These are phyloP conservation scores for Campoletis sonorensis DNA, from an alignment of 1,140 invertebrate genomes.

Conservation along the genomic window DNA sequence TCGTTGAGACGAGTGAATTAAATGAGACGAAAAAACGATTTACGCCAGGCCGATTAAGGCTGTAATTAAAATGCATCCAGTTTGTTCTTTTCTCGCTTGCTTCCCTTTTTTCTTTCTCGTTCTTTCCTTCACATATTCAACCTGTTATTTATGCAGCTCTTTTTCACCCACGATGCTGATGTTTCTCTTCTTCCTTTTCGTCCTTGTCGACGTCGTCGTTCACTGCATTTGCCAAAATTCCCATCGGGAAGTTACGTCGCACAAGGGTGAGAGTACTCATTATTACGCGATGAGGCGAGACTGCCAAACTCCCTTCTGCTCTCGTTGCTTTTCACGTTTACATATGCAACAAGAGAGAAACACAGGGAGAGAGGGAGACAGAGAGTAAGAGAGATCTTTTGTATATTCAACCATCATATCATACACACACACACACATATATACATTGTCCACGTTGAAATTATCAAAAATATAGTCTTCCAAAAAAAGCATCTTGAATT, in stretches of 20 bases:
- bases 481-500: too few relatives aligned
- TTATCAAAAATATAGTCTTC: too few relatives aligned
- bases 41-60: slow-evolving; percentile 45
- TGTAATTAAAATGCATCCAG: slow-evolving; percentile 51
- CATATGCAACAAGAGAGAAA: too few relatives aligned
- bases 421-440: too few relatives aligned
- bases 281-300: slow-evolving; percentile 48
- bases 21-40: slow-evolving; percentile 54
- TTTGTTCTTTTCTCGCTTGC: background rate
- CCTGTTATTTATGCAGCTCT: background rate
- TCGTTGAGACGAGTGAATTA: slow-evolving; percentile 49
- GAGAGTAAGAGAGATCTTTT: too few relatives aligned
- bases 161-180: too few relatives aligned
- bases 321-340: background rate
- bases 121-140: background rate
- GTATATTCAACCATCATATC: too few relatives aligned
- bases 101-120: background rate
- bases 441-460: too few relatives aligned
- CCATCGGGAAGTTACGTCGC: background rate
- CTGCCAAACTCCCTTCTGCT: slow-evolving; percentile 37
- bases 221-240: background rate
- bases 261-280: slow-evolving; percentile 33
- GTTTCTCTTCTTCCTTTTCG: background rate
- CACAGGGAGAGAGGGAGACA: too few relatives aligned
- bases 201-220: background rate